Evolutionary conservation across 2,888 invertebrate genomes (phyloP), one percentile per base, ranked within the genome.

Genomic region (Cylindroiulus punctatus): DNA sequence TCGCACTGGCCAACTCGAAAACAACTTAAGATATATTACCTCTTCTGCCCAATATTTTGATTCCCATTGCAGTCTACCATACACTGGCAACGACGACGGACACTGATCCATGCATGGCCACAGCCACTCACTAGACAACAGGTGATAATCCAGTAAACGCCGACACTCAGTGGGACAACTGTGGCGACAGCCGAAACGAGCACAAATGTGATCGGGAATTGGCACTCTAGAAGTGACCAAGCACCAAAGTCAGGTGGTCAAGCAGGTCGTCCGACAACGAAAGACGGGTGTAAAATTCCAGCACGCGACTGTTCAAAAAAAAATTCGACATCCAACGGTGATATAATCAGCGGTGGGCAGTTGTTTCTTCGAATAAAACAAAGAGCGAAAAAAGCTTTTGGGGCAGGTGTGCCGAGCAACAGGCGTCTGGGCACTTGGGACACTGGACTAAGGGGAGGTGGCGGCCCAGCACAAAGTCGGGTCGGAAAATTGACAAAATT

Each of bases 11-110:
- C n/a, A n/a, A n/a, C n/a, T n/a, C n/a, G n/a, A n/a, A n/a, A n/a
- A n/a, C n/a, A n/a, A n/a, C 36, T 36, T 44, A 44, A 17, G 0
- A 84, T 12, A 47, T 22, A 47, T 83, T 86, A 86, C 86, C 86
- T 86, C 86, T 86, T 82, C 47, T 36, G 47, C 81, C 86, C 47
- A 86, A 10, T 30, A 82, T 86, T 52, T 86, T 86, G 42, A 86
- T 82, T 30, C 86, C 86, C 86, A 86, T 86, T 86, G 36, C 86
- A 44, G 19, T 52, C 44, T 44, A 44, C 40, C 85, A 85, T 85
- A 47, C 52, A 84, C 36, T 2, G 36, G 52, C 22, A 40, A 44
- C 40, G 40, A 83, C n/a, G 42, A 40, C 26, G 84, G 84, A 40
- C 84, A 83, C n/a, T 19, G 12, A 40, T 40, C 42, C 84, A 84